Evolutionary conservation across 2,888 invertebrate genomes (phyloP).

Genomic region (Bombylius discolor): DNA sequence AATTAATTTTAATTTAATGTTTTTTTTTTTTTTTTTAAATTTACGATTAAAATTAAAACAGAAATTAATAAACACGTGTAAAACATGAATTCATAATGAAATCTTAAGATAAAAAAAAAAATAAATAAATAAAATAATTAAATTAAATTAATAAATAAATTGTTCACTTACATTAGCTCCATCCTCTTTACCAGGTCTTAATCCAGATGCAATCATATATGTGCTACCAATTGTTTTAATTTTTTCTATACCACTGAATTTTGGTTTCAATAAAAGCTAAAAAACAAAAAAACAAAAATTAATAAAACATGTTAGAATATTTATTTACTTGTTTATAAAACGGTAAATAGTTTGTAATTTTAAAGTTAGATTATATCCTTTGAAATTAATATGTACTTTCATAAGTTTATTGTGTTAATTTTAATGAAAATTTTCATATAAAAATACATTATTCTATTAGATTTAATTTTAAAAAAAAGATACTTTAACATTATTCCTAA

Average conservation of each 20-base stretch:
- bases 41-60: too few species aligned
- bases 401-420: too few species aligned
- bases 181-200: conserved; percentile 77
- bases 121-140: conserved; percentile 1
- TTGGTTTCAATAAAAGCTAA: conserved; percentile 74
- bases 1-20: too few species aligned
- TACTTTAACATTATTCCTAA: background rate
- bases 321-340: too few species aligned
- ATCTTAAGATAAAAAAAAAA: background rate
- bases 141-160: background rate
- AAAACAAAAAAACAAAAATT: conserved; percentile 9
- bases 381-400: too few species aligned
- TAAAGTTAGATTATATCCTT: too few species aligned
- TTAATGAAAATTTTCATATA: too few species aligned
- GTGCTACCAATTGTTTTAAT: conserved; percentile 98
- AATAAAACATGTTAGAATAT: background rate
- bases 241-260: conserved; percentile 93
- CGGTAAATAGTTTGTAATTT: too few species aligned
- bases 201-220: conserved; percentile 93
- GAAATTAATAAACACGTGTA: too few species aligned
- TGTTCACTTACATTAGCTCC: conserved; percentile 44
- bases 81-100: too few species aligned
- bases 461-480: background rate
- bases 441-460: too few species aligned
- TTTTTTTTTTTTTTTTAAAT: too few species aligned